phyloP scores from a whole-genome alignment of 2,113 vertebrate species.

The Cynocephalus volans region DNA sequence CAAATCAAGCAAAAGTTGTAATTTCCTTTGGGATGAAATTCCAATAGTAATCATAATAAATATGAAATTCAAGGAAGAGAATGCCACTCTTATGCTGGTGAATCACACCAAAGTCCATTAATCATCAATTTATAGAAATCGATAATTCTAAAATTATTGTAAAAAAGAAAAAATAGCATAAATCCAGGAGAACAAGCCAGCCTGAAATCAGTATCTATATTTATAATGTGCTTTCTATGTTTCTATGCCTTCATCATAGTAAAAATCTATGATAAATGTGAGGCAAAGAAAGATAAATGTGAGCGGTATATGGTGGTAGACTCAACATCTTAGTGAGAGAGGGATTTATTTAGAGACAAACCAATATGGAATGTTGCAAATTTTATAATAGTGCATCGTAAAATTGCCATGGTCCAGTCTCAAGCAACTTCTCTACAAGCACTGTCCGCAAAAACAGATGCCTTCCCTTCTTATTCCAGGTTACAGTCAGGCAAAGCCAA shows the following conservation, averaged over 20 bases:
- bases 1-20: slow-evolving; percentile 18
- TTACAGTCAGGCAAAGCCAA: background rate
- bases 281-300: background rate
- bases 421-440: background rate
- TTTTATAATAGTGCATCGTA: accelerated
- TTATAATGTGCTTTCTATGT: background rate
- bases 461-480: background rate
- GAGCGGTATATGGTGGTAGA: no score
- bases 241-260: background rate
- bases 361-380: background rate
- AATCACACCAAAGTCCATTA: background rate
- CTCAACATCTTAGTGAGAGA: background rate
- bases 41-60: background rate
- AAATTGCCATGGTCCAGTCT: background rate
- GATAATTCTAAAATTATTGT: background rate
- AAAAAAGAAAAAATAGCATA: background rate
- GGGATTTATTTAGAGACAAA: background rate
- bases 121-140: background rate
- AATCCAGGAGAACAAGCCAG: background rate
- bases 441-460: background rate
- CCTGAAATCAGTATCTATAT: background rate
- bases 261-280: background rate
- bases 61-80: background rate
- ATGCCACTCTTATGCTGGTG: background rate
- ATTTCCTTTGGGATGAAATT: slow-evolving; percentile 38